These are phyloP conservation scores for Parazoanthus darwini DNA, from an alignment of 92 coral and sea anemone genomes.

Conservation along the genomic window DNA sequence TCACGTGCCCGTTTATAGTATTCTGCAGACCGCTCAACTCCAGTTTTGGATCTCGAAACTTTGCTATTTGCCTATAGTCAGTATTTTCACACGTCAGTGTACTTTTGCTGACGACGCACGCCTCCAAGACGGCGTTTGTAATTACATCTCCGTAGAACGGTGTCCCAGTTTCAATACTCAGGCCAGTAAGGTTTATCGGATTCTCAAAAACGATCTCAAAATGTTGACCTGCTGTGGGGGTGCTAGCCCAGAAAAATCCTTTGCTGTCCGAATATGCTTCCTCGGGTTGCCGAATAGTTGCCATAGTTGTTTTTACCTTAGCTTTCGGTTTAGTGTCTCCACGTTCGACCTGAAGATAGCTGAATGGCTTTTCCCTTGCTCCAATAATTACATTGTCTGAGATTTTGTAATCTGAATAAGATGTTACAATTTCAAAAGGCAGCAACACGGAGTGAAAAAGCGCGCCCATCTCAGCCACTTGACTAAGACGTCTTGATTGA, in stretches of 20 bases:
- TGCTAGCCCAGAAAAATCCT: slow-evolving; percentile 22
- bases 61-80: slow-evolving; percentile 14
- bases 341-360: neutral
- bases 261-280: slow-evolving; percentile 11
- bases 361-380: slow-evolving; percentile 17
- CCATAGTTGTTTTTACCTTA: slow-evolving; percentile 5
- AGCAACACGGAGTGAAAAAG: slow-evolving; percentile 2
- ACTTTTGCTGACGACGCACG: neutral
- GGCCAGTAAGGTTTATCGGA: slow-evolving; percentile 7
- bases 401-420: neutral
- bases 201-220: slow-evolving; percentile 26
- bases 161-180: slow-evolving; percentile 29
- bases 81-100: neutral
- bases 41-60: slow-evolving; percentile 5
- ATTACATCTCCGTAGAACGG: slow-evolving; percentile 5
- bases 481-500: slow-evolving; percentile 25
- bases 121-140: slow-evolving; percentile 15
- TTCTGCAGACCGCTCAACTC: slow-evolving; percentile 7
- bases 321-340: slow-evolving; percentile 21
- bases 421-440: neutral
- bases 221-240: slow-evolving; percentile 27
- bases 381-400: slow-evolving; percentile 18
- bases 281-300: neutral
- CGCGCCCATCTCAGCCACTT: slow-evolving; percentile 25
- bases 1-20: slow-evolving; percentile 10